Base-by-base conservation (phyloP, 2,888 invertebrate genomes). In the Thymelicus lineola region DNA sequence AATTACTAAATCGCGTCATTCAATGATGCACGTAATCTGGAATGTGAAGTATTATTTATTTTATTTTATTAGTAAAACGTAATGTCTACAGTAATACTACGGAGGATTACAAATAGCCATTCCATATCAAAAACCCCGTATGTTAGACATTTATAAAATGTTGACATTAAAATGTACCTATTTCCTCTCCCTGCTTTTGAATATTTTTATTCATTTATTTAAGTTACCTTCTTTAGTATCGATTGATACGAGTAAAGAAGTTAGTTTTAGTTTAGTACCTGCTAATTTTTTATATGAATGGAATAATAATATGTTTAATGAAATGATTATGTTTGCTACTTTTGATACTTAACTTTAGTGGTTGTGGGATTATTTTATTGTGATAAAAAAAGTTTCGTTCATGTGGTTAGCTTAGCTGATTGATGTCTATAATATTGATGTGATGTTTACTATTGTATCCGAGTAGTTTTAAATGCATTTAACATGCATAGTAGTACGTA, bases 321-420 rank as follows among this genome's bases (percentile, higher is more conserved):
- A 28, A 6, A 50, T 55, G 50, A 28, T 38, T 62, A 71, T 71
- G 53, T 59, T 46, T 61, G 53, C 45, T 55, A 59, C 17, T 60
- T 61, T 62, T 28, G 55, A 42, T 66, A 59, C 36, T 50, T 59
- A 59, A 46, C 55, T 55, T 65, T 71, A 46, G 53, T 46, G 65
- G 45, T 66, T 66, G 55, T 60, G 61, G 61, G 61, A 3, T 55
- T 61, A 38, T 62, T 42, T 50, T 66, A 53, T 61, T 65, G 53
- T 70, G 55, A 65, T n/a, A 59, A 38, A 15, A 45, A 9, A 20
- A 55, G 46, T 50, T 36, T 62, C 57, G 20, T 55, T 57, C 61
- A 36, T 35, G 53, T 38, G n/a, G 45, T 55, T 61, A n/a, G 42
- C 7, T 15, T 55, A 42, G 58, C 9, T 36, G 46, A 17, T 66